Conservation (phyloP, 2,888 invertebrate species). For the Drosophila testacea region DNA sequence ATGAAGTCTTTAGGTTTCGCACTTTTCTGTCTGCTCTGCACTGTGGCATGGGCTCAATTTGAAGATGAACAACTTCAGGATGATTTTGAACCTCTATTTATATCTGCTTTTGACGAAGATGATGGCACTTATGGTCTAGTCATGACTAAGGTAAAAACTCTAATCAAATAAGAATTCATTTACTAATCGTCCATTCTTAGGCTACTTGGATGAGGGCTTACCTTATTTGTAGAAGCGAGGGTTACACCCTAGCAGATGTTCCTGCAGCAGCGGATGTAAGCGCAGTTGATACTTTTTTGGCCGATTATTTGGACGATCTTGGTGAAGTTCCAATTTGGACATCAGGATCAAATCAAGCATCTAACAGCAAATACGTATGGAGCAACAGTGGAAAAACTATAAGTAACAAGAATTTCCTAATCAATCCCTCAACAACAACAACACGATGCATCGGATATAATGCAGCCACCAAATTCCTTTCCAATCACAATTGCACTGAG, state of each 20-base stretch:
- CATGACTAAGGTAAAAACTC: background rate
- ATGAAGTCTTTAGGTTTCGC: slow-evolving; percentile 19
- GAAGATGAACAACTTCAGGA: background rate
- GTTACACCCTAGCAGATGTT: background rate
- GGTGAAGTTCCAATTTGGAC: background rate
- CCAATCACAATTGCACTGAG: slow-evolving; percentile 3
- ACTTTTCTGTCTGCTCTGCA: slow-evolving; percentile 21
- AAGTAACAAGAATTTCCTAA: background rate
- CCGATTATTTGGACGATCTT: background rate
- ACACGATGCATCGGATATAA: slow-evolving; percentile 9
- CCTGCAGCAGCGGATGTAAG: background rate
- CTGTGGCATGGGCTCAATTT: background rate
- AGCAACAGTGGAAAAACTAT: background rate
- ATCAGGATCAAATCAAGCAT: slow-evolving; percentile 6
- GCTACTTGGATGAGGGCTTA: slow-evolving; percentile 14
- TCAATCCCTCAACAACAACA: background rate
- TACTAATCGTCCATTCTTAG: background rate
- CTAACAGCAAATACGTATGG: background rate
- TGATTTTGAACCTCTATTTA: background rate
- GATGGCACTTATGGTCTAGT: background rate
- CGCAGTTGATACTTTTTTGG: rapidly evolving
- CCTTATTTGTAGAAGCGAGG: background rate
- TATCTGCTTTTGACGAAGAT: background rate
- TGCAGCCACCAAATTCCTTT: background rate
- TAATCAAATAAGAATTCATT: background rate